A percentile compares a stretch with the other conserved stretches of the same genome.
phyloP scores from a whole-genome alignment of 1,140 invertebrate species.

The Thaumetopoea pityocampa region DNA sequence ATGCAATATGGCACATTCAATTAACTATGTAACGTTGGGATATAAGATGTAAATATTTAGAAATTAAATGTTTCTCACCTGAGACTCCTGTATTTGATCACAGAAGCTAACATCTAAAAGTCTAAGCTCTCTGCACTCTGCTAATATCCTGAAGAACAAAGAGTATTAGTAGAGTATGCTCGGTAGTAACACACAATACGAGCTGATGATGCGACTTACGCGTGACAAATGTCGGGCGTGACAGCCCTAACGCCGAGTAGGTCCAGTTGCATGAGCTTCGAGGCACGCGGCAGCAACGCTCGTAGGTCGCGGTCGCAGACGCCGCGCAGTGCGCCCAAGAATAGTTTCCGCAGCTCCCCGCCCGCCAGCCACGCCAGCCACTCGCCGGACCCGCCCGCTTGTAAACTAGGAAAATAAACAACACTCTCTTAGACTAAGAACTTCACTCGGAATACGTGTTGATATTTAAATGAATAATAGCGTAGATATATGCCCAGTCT shows the following conservation, averaged over 20 bases:
- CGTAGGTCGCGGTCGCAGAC: conserved; percentile 50
- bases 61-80: conserved; percentile 63
- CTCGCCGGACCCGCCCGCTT: conserved; percentile 74
- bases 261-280: conserved; percentile 86
- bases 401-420: conserved; percentile 64
- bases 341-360: conserved; percentile 83
- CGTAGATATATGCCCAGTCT: too few species aligned
- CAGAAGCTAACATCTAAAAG: conserved; percentile 93
- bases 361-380: conserved; percentile 78
- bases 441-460: too few species aligned
- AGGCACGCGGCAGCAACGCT: conserved; percentile 59
- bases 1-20: too few species aligned
- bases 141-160: conserved; percentile 79
- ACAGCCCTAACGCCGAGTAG: conserved; percentile 87
- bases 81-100: conserved; percentile 83
- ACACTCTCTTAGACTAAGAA: too few species aligned
- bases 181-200: too few species aligned
- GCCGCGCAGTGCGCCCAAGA: conserved; percentile 85
- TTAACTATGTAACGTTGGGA: too few species aligned
- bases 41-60: background rate
- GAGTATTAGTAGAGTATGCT: too few species aligned
- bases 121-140: conserved; percentile 80
- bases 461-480: too few species aligned
- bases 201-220: conserved; percentile 70
- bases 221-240: conserved; percentile 81